A percentile compares a stretch with the other conserved stretches of the same genome.
These are phyloP conservation scores for Salarias fasciatus DNA, from an alignment of 2,797 vertebrate species.

Conservation along the genomic window DNA sequence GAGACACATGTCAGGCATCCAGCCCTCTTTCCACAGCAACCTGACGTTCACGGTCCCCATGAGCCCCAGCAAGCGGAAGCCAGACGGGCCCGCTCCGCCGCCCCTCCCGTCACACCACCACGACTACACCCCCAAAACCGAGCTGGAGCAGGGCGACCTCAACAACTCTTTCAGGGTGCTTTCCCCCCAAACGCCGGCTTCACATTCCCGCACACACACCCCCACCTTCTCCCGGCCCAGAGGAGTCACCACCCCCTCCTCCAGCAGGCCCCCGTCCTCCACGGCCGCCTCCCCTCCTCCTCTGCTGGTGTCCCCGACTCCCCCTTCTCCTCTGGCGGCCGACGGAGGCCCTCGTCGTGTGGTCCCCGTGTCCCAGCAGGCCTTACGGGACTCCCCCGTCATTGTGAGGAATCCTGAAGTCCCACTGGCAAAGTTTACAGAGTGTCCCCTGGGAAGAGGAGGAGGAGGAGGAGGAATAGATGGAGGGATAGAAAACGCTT, in stretches of 20 bases:
- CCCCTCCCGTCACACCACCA: conserved; percentile 83
- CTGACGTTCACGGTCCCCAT: conserved; percentile 92
- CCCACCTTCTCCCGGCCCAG: conserved; percentile 77
- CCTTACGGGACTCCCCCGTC: conserved; percentile 89
- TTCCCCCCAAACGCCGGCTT: conserved; percentile 81
- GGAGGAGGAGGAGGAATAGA: conserved; percentile 53
- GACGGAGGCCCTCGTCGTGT: conserved; percentile 85
- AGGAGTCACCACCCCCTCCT: conserved; percentile 69
- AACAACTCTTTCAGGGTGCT: conserved; percentile 85
- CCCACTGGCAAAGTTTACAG: conserved; percentile 83
- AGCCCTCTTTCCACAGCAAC: conserved; percentile 88
- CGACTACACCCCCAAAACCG: conserved; percentile 86
- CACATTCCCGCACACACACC: conserved; percentile 75
- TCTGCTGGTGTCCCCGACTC: conserved; percentile 83
- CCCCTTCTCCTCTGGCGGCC: conserved; percentile 85
- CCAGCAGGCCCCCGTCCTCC: conserved; percentile 79
- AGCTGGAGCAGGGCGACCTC: conserved; percentile 75
- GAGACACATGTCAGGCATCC: conserved; percentile 84
- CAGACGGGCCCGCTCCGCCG: conserved; percentile 82
- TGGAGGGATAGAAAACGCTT: conserved; percentile 44
- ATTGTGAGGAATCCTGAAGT: conserved; percentile 93
- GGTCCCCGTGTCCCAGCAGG: conserved; percentile 83
- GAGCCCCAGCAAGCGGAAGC: conserved; percentile 90
- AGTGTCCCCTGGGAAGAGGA: conserved; percentile 78
- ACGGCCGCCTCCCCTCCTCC: conserved; percentile 85